Evolutionary conservation across 2,113 vertebrate species (phyloP).

Genomic region (Cygnus buccinator): DNA sequence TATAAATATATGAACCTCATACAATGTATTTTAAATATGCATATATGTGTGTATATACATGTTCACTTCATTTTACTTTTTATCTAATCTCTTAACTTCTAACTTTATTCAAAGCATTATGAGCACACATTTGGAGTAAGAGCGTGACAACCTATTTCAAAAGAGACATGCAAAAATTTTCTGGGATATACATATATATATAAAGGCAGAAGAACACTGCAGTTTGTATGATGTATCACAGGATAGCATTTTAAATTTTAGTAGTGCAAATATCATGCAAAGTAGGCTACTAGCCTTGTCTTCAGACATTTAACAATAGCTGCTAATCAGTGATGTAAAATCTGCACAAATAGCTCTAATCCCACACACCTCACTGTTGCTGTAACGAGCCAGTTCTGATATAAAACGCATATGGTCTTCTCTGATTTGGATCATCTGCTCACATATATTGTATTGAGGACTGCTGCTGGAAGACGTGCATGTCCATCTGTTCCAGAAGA

Average conservation of each 20-base stretch:
- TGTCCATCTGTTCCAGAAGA: conserved; percentile 76
- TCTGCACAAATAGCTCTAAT: background rate
- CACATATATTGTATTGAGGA: conserved; percentile 97
- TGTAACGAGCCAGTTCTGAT: conserved; percentile 96
- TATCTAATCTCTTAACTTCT: background rate
- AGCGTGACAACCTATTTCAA: background rate
- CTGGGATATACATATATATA: background rate
- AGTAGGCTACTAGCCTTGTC: background rate
- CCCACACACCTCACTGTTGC: conserved; percentile 93
- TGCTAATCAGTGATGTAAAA: background rate
- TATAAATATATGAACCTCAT: too few relatives aligned
- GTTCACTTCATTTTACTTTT: background rate
- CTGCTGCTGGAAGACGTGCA: conserved; percentile 91
- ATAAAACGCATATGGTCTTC: conserved; percentile 99
- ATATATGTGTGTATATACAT: too few relatives aligned
- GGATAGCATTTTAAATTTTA: background rate
- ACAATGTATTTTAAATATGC: background rate
- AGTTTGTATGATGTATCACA: background rate
- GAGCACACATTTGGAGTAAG: background rate
- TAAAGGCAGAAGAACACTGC: background rate
- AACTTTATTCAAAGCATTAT: background rate
- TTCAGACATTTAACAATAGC: background rate
- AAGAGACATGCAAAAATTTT: background rate
- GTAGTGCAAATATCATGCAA: background rate
- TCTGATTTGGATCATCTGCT: conserved; percentile 98